Evolutionary conservation across 1,140 invertebrate species (phyloP).

Genomic region (Hyposmocoma kahamanoa): DNA sequence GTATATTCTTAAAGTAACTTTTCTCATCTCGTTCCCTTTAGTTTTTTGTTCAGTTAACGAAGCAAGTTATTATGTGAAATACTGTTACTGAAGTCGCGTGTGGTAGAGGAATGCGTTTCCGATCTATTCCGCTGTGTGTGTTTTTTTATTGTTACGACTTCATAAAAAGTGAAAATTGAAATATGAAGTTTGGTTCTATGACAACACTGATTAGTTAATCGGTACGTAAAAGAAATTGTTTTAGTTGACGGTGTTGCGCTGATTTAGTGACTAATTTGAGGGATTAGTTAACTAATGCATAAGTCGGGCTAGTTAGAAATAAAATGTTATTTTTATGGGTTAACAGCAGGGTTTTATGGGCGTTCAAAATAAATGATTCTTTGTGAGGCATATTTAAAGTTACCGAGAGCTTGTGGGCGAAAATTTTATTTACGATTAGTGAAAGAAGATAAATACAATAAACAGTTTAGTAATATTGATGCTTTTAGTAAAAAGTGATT

Average conservation of each 20-base stretch:
- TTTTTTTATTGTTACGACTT: too few species aligned
- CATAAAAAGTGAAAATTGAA: too few species aligned
- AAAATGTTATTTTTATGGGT: slow-evolving; percentile 70
- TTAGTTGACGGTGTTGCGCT: too few species aligned
- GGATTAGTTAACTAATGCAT: slow-evolving; percentile 39
- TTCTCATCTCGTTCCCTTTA: slow-evolving; percentile 58
- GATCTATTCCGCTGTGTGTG: slow-evolving; percentile 43
- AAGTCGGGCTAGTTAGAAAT: slow-evolving; percentile 50
- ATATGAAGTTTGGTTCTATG: too few species aligned
- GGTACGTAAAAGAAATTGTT: too few species aligned
- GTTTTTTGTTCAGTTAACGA: slow-evolving; percentile 46
- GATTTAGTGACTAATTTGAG: too few species aligned
- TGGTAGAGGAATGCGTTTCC: slow-evolving; percentile 53
- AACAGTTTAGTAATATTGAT: too few species aligned
- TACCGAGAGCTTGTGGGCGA: slow-evolving; percentile 50
- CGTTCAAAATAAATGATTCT: slow-evolving; percentile 69
- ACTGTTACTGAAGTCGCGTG: slow-evolving; percentile 51
- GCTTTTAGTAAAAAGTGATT: too few species aligned
- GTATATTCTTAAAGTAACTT: slow-evolving; percentile 71
- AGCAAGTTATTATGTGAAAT: slow-evolving; percentile 54
- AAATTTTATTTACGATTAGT: slow-evolving; percentile 60
- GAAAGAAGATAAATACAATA: slow-evolving; percentile 50
- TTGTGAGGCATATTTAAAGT: slow-evolving; percentile 48
- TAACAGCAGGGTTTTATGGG: slow-evolving; percentile 69
- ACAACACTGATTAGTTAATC: too few species aligned